Conservation (phyloP, 2,888 invertebrate species). For the Ormia ochracea region DNA sequence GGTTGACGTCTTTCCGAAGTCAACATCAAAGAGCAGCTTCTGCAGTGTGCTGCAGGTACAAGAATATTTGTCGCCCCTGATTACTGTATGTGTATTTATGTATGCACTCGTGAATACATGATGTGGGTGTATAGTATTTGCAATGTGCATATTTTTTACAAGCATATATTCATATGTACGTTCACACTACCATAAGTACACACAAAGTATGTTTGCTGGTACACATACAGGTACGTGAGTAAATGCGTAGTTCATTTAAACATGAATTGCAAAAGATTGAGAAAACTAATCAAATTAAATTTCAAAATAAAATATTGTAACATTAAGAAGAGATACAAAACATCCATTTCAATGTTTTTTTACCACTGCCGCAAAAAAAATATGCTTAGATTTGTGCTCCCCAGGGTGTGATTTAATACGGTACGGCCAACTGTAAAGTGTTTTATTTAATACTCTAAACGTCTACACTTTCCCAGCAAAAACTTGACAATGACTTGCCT, state of each 20-base stretch:
- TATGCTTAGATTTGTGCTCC: slow-evolving; percentile 67
- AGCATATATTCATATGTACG: too few species aligned
- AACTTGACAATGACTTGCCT: too few species aligned
- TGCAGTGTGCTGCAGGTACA: too few species aligned
- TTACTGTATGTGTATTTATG: too few species aligned
- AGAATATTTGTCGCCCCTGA: too few species aligned
- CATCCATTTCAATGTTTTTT: slow-evolving; percentile 29
- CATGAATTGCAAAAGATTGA: slow-evolving; percentile 27
- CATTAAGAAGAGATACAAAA: slow-evolving; percentile 22
- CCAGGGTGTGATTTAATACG: slow-evolving; percentile 70
- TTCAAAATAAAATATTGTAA: slow-evolving; percentile 54
- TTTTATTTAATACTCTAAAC: slow-evolving; percentile 18
- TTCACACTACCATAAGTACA: neutral
- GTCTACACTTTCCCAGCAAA: slow-evolving; percentile 14
- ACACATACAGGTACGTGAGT: neutral
- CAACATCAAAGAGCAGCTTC: too few species aligned
- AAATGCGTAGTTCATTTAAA: neutral
- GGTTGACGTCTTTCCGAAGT: too few species aligned
- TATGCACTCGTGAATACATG: too few species aligned
- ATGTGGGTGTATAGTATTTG: too few species aligned
- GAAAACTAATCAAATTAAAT: slow-evolving; percentile 50
- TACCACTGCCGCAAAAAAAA: slow-evolving; percentile 60
- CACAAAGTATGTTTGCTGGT: neutral
- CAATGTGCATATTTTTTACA: too few species aligned
- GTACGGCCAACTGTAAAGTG: slow-evolving; percentile 57